A percentile compares a stretch with the other conserved stretches of the same genome.
These are phyloP conservation scores for Eulacestoma nigropectus DNA, from an alignment of 2,113 vertebrate genomes.

Conservation along the genomic window DNA sequence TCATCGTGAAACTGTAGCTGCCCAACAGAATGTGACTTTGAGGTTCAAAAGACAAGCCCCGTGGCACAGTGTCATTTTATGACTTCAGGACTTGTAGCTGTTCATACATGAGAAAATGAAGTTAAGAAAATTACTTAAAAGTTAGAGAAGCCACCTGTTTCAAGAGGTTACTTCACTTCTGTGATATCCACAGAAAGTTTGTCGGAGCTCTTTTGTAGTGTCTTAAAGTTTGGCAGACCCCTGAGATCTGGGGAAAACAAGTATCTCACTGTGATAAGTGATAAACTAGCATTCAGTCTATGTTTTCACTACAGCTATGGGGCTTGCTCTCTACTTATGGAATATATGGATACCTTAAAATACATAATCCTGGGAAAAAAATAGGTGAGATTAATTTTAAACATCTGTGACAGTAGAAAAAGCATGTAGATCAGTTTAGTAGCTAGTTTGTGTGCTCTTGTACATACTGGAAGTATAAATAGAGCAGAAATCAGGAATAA, in stretches of 20 bases:
- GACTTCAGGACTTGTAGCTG: background rate
- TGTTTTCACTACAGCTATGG: background rate
- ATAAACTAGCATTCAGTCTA: background rate
- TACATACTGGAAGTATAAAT: background rate
- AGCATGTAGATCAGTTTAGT: background rate
- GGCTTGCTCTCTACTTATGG: background rate
- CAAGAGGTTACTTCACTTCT: background rate
- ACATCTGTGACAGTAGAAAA: background rate
- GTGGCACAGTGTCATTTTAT: background rate
- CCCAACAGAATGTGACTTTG: background rate
- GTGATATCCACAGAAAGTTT: background rate
- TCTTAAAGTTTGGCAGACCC: background rate
- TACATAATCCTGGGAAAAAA: background rate
- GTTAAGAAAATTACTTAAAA: background rate
- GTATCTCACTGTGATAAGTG: fast-evolving
- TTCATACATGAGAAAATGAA: background rate
- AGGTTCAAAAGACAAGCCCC: background rate
- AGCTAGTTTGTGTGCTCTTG: background rate
- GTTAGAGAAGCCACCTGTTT: background rate
- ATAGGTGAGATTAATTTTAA: background rate
- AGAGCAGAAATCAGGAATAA: background rate
- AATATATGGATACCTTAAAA: background rate
- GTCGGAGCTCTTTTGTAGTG: background rate
- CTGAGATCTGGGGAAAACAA: background rate
- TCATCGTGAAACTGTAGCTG: background rate